Evolutionary conservation across 64 coral and sea anemone species (phyloP), one percentile per base, ranked within the genome.

Genomic region (Dendronephthya gigantea): DNA sequence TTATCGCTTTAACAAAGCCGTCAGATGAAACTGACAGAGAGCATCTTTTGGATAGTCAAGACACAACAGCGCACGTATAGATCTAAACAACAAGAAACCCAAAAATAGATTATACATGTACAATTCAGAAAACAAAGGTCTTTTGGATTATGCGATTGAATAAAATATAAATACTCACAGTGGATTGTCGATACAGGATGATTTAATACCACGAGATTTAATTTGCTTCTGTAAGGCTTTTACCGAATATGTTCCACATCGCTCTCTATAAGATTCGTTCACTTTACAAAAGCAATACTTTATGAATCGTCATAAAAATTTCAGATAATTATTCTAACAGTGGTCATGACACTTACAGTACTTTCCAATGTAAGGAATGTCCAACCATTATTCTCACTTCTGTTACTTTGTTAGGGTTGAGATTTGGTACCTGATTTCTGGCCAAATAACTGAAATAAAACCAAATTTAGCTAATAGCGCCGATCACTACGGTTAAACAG

Each of bases 371-470:
- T 27, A 97, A 81, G 12, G 94, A 84, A 56, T 97, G 94, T 28
- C 94, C 94, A 22, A 97, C 94, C n/a, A 98, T 89, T 68, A 93
- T 33, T 55, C 91, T 91, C 4, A 93, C 81, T 84, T 93, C 95
- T 23, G 84, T 93, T 12, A 98, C 86, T 14, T 83, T 68, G 48
- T 40, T 30, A 39, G 85, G 34, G 13, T 92, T 55, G 9, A 98
- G 92, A 68, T 91, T 93, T 82, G 92, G 87, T 4, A 98, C 31
- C 52, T 98, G 95, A 40, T 98, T 88, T 56, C 89, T 87, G 22
- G 95, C 95, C 40, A 98, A 35, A 79, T 88, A 89, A 49, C 95
- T 98, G 14, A 74, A 85, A 50, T n/a, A 22, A n/a, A n/a, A 27
- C 17, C 25, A 22, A 62, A 62, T 45, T 45, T 45, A 45, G n/a